Conservation (phyloP, 2,888 invertebrate species). For the Germaria angustata region DNA sequence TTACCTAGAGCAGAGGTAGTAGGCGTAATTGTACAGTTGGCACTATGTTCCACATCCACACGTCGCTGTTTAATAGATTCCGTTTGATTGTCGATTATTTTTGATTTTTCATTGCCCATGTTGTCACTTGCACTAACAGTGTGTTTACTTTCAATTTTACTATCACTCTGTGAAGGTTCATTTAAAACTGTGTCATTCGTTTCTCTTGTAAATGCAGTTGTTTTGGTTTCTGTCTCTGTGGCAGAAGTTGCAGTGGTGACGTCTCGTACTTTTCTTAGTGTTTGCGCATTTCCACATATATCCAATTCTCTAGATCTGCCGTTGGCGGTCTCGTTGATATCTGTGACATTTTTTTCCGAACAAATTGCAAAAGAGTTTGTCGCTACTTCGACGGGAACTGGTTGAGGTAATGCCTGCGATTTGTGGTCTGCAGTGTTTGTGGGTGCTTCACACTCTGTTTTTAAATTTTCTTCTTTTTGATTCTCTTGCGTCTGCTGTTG, state of each 20-base stretch:
- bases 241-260: constrained; percentile 22
- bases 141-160: constrained; percentile 44
- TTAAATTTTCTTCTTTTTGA: constrained; percentile 52
- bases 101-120: constrained; percentile 62
- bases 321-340: background rate
- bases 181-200: constrained; percentile 61
- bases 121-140: constrained; percentile 12
- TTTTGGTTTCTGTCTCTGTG: constrained; percentile 1
- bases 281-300: constrained; percentile 16
- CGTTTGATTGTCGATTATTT: constrained; percentile 32
- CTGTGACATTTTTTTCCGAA: constrained; percentile 23
- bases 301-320: background rate
- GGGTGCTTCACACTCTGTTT: constrained; percentile 33
- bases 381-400: background rate
- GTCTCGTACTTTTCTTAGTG: constrained; percentile 44
- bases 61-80: background rate
- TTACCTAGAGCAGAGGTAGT: constrained; percentile 42
- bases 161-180: constrained; percentile 50
- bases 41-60: background rate
- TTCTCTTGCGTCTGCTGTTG: constrained; percentile 40
- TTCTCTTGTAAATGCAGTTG: background rate
- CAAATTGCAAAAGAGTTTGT: constrained; percentile 41
- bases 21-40: constrained; percentile 12
- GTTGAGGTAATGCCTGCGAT: background rate
- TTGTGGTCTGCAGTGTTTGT: constrained; percentile 29